These are phyloP conservation scores for Leptocoma aspasia DNA, from an alignment of 2,113 vertebrate species.

Conservation along the genomic window DNA sequence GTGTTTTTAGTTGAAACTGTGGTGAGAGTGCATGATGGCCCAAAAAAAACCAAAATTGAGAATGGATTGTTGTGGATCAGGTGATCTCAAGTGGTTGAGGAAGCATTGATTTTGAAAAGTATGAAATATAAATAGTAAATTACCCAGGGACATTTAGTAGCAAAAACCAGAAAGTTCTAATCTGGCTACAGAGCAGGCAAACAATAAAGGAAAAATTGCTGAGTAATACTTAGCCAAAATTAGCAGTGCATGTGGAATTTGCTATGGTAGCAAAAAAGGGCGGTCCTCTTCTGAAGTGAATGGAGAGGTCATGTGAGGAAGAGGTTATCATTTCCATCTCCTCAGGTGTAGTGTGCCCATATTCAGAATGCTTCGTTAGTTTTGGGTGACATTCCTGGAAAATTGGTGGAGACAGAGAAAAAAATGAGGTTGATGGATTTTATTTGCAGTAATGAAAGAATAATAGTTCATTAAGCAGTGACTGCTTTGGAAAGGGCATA, in stretches of 20 bases:
- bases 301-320: not conserved
- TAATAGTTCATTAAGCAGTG: not conserved
- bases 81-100: not conserved
- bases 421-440: not conserved
- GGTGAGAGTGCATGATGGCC: not conserved
- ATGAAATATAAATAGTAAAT: constrained; percentile 33
- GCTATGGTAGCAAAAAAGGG: not conserved
- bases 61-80: not conserved
- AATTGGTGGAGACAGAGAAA: not conserved
- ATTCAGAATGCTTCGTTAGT: not conserved
- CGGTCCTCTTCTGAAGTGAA: not conserved
- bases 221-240: not conserved
- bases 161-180: constrained; percentile 46
- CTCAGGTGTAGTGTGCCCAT: not conserved
- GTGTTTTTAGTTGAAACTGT: not conserved
- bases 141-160: not conserved
- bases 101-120: constrained; percentile 5
- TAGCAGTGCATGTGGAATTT: not conserved
- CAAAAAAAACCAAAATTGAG: not conserved
- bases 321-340: not conserved
- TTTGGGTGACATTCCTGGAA: not conserved
- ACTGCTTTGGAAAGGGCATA: not conserved
- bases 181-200: not conserved
- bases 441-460: not conserved
- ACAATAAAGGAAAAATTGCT: constrained; percentile 4